Percentiles rank a stretch among this genome's conserved stretches.
Evolutionary conservation across 1,140 invertebrate species (phyloP).

Genomic region (Drosophila jambulina): DNA sequence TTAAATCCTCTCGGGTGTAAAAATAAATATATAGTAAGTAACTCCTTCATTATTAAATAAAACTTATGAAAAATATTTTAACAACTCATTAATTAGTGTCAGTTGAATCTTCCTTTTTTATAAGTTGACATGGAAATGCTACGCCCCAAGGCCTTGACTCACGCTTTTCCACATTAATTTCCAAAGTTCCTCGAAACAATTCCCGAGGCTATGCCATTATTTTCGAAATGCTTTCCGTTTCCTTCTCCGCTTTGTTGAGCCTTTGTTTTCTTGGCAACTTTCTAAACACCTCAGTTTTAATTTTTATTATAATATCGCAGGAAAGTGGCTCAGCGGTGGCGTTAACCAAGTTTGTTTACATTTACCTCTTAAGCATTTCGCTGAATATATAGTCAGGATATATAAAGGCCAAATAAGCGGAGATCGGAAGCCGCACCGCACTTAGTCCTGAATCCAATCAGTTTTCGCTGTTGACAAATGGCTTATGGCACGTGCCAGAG

Average conservation of each 20-base stretch:
- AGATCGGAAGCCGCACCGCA: slow-evolving; percentile 17
- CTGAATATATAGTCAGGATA: not conserved
- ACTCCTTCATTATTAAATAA: not conserved
- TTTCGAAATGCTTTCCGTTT: not conserved
- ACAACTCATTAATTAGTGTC: too few species aligned
- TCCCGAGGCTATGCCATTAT: not conserved
- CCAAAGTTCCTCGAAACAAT: not conserved
- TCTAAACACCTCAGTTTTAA: not conserved
- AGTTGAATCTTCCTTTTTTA: not conserved
- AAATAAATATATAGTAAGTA: too few species aligned
- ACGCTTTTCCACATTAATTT: slow-evolving; percentile 2
- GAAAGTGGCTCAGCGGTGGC: slow-evolving; percentile 39
- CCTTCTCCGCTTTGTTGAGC: not conserved
- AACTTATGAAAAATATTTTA: too few species aligned
- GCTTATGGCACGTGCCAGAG: slow-evolving; percentile 73
- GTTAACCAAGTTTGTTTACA: slow-evolving; percentile 21
- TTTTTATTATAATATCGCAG: slow-evolving; percentile 12
- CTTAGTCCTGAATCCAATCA: slow-evolving; percentile 74
- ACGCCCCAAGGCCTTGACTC: not conserved
- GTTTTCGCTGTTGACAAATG: slow-evolving; percentile 72
- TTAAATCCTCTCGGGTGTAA: too few species aligned
- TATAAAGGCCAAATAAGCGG: not conserved
- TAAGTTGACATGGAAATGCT: too few species aligned
- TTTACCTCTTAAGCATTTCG: not conserved
- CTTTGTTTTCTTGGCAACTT: not conserved